Base-by-base conservation (phyloP, 1,140 invertebrate genomes). In the Tachypleus tridentatus region DNA sequence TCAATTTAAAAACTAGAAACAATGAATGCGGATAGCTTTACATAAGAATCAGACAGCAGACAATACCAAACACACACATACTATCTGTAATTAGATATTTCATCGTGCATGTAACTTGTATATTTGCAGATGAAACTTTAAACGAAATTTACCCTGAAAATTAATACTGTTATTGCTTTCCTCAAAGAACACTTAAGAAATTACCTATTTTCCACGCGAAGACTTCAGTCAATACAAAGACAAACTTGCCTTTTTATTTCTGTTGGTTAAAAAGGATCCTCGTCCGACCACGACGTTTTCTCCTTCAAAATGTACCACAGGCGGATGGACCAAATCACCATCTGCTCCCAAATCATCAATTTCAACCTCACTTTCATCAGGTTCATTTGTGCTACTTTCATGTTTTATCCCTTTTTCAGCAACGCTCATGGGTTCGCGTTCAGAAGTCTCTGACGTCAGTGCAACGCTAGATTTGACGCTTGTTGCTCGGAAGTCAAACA, bases 251-350 rank as follows among this genome's bases (percentile, higher is more conserved):
- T 85, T 84, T 74, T 81, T 81, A 76, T 83, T 83, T 67, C 80
- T 78, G 63, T 84, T 84, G 67, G 83, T 83, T 61, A 90, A 80
- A 77, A 86, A 87, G 73, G 86, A 88, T 74, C 84, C 85, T 56
- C 89, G 89, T 77, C 92, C 90, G 77, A 93, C 91, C 73, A 93
- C 84, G 69, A 93, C 81, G 76, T 92, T 93, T 75, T 88, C 89
- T 76, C 91, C 91, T 76, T 86, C 83, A 77, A 94, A 93, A 65
- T 83, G 80, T 62, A 93, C 86, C 76, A 86, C 83, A 78, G 86
- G 89, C 4, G 69, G 69, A 58, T 66, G 51, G 53, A 70, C 70
- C 61, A 70, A 62, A 65, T 71, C 68, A 80, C 78, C 58, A 82
- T 79, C 58, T 78, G 80, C 64, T 79, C 78, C 73, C 51, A 80